Evolutionary conservation across 2,113 vertebrate species (phyloP), one percentile per base, ranked within the genome.

Genomic region (Butorides virescens): DNA sequence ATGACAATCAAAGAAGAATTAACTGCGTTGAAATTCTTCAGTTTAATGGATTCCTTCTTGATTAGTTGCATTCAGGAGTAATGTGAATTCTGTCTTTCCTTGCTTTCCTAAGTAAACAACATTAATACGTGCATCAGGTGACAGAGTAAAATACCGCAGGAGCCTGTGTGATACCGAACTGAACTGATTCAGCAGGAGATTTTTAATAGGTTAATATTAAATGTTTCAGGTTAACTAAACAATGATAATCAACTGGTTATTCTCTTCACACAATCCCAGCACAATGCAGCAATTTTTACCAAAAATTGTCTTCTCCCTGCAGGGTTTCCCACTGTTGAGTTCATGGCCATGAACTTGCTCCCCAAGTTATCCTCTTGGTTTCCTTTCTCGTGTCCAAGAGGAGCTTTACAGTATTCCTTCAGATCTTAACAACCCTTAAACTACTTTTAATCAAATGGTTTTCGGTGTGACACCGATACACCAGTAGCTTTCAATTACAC

Each of bases 291-390:
- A 3, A 20, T 66, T 87, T 56, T 52, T 4, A 70, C 63, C 23
- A 62, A 74, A 14, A 11, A 10, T 18, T 42, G 49, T 59, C n/a
- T 63, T 65, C 29, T 79, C 42, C 42, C 25, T 32, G 25, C 0
- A 44, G 1, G 27, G 19, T 63, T 71, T 61, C 20, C 15, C 27
- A 9, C 58, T 14, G 47, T 13, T 1, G 5, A 3, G 32, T 42
- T 88, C n/a, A 46, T 3, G 5, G 8, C 1, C 10, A 1, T 11
- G n/a, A n/a, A n/a, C 10, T 21, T 1, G 0, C 22, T 39, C 56
- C 49, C 32, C n/a, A 3, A 5, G 12, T 72, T 14, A 18, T 21
- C 32, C 55, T 39, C 15, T 49, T 16, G 5, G 8, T 52, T 71
- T 58, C 19, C 42, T 80, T 66, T 23, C 65, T 29, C 2, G 0